A percentile compares a stretch with the other conserved stretches of the same genome.
Conservation (phyloP, 2,797 vertebrate genomes). For the Leontopithecus rosalia region DNA sequence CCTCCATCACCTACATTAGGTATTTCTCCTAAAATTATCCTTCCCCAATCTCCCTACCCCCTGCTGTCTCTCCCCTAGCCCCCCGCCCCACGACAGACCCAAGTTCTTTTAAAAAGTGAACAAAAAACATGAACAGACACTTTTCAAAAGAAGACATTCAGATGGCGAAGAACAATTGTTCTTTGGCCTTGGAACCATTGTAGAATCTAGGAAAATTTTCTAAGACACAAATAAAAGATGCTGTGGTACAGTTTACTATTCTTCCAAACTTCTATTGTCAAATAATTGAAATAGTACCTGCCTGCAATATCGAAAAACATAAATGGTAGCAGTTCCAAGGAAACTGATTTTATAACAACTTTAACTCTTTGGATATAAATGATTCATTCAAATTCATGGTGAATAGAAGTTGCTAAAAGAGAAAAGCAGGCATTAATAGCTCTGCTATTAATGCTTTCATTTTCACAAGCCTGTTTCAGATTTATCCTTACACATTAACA, state of each 20-base stretch:
- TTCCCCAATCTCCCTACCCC: no score
- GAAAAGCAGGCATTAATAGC: neutral
- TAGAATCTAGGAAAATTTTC: neutral
- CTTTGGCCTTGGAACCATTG: neutral
- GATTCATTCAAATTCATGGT: neutral
- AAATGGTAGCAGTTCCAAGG: neutral
- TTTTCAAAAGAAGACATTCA: no score
- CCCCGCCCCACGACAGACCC: no score
- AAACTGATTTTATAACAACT: neutral
- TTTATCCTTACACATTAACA: slow-evolving; percentile 42
- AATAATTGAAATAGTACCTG: neutral
- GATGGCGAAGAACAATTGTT: neutral
- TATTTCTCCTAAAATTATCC: no score
- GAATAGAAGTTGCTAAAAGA: neutral
- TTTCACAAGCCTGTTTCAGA: slow-evolving; percentile 23
- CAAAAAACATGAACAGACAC: no score
- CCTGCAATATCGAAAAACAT: neutral
- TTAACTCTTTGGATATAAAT: neutral
- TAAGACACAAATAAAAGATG: neutral
- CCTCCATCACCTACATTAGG: no score
- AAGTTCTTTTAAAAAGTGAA: no score
- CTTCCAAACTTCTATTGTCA: neutral
- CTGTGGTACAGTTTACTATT: neutral
- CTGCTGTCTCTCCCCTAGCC: no score
- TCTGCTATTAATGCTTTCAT: neutral